Evolutionary conservation across 2,888 invertebrate species (phyloP).

Genomic region (Dynastes maya): DNA sequence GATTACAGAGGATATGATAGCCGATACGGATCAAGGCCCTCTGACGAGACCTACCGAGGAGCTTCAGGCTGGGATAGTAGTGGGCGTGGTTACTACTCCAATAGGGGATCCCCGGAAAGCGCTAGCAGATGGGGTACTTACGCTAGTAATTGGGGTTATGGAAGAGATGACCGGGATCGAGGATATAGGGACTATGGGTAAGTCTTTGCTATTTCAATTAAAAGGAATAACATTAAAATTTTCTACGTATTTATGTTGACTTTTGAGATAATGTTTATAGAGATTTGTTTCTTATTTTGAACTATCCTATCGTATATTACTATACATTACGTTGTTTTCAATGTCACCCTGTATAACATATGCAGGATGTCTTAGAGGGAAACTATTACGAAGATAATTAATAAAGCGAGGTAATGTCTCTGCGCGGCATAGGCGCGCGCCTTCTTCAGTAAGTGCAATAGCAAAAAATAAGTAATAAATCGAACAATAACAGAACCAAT

Average conservation of each 20-base stretch:
- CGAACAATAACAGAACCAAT: no score
- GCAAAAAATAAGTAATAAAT: no score
- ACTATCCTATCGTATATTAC: no score
- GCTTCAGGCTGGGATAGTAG: slow-evolving; percentile 76
- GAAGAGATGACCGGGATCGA: slow-evolving; percentile 55
- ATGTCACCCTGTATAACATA: no score
- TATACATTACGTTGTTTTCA: no score
- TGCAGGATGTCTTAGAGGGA: no score
- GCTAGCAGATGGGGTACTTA: slow-evolving; percentile 64
- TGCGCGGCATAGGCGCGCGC: no score
- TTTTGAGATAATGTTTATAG: no score
- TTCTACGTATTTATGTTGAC: neutral
- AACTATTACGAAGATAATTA: no score
- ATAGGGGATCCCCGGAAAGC: slow-evolving; percentile 73
- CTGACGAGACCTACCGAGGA: slow-evolving; percentile 76
- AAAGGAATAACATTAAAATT: neutral
- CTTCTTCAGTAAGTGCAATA: no score
- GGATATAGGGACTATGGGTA: slow-evolving; percentile 63
- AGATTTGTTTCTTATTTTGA: no score
- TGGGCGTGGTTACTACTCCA: slow-evolving; percentile 76
- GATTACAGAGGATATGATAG: slow-evolving; percentile 67
- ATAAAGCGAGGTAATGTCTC: no score
- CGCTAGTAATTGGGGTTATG: slow-evolving; percentile 60
- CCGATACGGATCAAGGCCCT: slow-evolving; percentile 70
- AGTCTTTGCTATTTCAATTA: slow-evolving; percentile 20